Conservation (phyloP, 2,888 invertebrate species). For the Eristalis pertinax region DNA sequence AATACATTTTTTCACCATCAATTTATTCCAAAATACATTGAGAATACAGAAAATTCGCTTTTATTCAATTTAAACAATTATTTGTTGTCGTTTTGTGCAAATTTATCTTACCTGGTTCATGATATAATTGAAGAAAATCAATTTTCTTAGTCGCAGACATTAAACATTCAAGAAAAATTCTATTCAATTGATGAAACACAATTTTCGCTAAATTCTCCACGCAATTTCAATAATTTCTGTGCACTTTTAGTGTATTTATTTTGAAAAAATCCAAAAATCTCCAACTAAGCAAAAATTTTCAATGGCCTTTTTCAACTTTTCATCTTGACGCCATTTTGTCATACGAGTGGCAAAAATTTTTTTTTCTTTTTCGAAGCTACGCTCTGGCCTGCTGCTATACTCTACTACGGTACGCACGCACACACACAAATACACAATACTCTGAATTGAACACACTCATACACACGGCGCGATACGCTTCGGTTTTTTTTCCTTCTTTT, state of each 20-base stretch:
- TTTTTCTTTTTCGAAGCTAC: conserved; percentile 52
- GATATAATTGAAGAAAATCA: conserved; percentile 79
- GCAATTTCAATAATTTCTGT: conserved; percentile 61
- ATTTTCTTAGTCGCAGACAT: conserved; percentile 79
- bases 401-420: background rate
- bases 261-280: conserved; percentile 68
- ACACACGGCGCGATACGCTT: conserved; percentile 10
- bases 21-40: conserved; percentile 53
- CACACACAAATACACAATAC: conserved; percentile 7
- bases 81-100: conserved; percentile 74
- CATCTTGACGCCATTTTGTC: conserved; percentile 71
- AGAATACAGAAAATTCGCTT: conserved; percentile 76
- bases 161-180: conserved; percentile 78
- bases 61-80: conserved; percentile 69
- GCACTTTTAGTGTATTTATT: conserved; percentile 53
- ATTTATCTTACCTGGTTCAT: conserved; percentile 81
- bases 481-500: background rate
- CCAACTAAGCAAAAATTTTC: conserved; percentile 67
- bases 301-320: conserved; percentile 64
- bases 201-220: conserved; percentile 46
- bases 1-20: conserved; percentile 50
- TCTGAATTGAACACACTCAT: conserved; percentile 24
- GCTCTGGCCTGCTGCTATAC: conserved; percentile 31
- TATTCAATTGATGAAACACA: conserved; percentile 60
- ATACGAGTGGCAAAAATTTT: conserved; percentile 60